Evolutionary conservation across 2,888 invertebrate genomes (phyloP), one percentile per base, ranked within the genome.

Genomic region (Machimus atricapillus): DNA sequence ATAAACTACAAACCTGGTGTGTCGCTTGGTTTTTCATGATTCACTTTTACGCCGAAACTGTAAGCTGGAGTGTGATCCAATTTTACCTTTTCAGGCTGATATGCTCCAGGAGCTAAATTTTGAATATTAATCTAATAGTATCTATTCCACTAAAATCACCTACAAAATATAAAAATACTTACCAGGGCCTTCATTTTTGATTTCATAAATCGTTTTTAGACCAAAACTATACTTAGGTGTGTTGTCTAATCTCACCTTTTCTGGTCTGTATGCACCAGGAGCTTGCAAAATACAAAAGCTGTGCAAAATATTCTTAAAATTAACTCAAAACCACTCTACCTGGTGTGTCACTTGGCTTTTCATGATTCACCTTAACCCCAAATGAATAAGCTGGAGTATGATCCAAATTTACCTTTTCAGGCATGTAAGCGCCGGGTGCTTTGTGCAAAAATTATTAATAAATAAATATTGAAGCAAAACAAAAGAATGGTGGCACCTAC

Each of bases 141-240:
- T 16, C 56, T 16, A 43, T 90, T 16, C 14, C 23, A 9, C 37
- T 58, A 6, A 37, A 52, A 52, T 52, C 6, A 5, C 12, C 66
- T 12, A 9, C 2, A 66, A 66, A 66, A 23, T 12, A 66, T 7
- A 34, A 34, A 1, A 3, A 2, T 23, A 78, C 86, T 74, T 86
- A 89, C 94, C 95, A 89, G 95, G 95, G 34, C 94, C 94, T 85
- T 94, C 93, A 89, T 92, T 93, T 87, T 94, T 93, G 90, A 94
- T 94, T 52, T 93, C 93, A 40, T 91, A 89, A 52, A 93, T 92
- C 5, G 94, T 94, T 92, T 94, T 95, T 43, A 94, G 92, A 88
- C 94, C 94, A 87, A 96, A 95, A 77, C 94, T 94, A 90, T 93
- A 96, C 89, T 94, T 94, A 40, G 95, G 95, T 79, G 95, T 92